Conservation (phyloP, 1,140 invertebrate genomes). For the Protaetia brevitarsis region DNA sequence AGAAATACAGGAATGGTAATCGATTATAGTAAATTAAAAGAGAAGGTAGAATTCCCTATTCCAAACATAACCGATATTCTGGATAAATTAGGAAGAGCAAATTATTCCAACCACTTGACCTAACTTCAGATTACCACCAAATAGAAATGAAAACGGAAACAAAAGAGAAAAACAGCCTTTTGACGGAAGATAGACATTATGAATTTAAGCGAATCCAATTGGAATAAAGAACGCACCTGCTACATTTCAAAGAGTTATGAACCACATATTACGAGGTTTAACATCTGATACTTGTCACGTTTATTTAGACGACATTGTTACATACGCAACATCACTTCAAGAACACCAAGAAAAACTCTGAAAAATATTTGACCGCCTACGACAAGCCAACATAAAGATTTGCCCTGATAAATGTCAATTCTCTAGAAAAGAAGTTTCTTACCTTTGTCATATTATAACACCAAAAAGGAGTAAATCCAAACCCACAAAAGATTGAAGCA, state of each 20-base stretch:
- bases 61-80: no score
- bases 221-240: background rate
- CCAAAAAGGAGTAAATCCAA: background rate
- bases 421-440: background rate
- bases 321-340: background rate
- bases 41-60: constrained; percentile 50
- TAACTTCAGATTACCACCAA: no score
- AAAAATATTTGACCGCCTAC: background rate
- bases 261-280: background rate
- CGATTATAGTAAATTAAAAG: constrained; percentile 48
- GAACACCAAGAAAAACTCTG: background rate
- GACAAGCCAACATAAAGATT: background rate
- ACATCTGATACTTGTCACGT: background rate
- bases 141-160: no score
- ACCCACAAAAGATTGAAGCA: background rate
- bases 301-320: background rate
- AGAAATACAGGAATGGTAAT: constrained; percentile 44
- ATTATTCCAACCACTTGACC: no score
- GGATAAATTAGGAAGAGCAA: no score
- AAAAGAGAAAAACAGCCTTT: no score
- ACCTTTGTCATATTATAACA: background rate
- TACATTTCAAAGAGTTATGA: constrained; percentile 2
- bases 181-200: no score
- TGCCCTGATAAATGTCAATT: background rate
- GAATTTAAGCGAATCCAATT: background rate